These are phyloP conservation scores for Reinhardtius hippoglossoides DNA, from an alignment of 2,113 vertebrate species.

Conservation along the genomic window DNA sequence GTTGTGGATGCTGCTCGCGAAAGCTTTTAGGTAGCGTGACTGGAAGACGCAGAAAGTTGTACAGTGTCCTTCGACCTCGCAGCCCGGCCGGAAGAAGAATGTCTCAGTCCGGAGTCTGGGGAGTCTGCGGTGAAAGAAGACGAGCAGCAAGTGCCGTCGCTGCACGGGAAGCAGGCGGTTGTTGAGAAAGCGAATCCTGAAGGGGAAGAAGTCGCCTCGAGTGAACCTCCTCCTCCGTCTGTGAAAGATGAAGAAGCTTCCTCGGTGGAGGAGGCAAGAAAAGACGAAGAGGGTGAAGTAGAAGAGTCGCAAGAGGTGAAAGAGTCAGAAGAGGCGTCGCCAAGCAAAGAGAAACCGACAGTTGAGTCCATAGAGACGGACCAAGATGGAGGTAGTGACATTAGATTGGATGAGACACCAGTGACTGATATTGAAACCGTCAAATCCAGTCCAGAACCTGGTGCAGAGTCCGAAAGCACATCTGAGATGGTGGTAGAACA, in stretches of 20 bases:
- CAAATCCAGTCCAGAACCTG: constrained; percentile 9
- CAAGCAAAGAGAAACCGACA: neutral
- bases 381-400: constrained; percentile 9
- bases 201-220: constrained; percentile 23
- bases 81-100: constrained; percentile 59
- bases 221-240: constrained; percentile 4
- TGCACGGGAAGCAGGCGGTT: constrained; percentile 1
- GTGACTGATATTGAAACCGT: neutral
- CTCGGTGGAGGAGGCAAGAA: neutral
- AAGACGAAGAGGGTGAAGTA: constrained; percentile 6
- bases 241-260: constrained; percentile 19
- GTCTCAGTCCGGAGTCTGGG: constrained; percentile 20
- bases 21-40: constrained; percentile 57
- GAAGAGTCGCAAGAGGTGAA: neutral
- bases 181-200: constrained; percentile 34
- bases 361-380: neutral
- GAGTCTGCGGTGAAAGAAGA: constrained; percentile 49
- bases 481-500: constrained; percentile 11
- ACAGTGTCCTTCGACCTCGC: constrained; percentile 70
- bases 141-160: neutral
- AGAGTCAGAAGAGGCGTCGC: neutral
- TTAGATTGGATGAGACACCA: constrained; percentile 11
- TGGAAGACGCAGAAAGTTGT: constrained; percentile 40
- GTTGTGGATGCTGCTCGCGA: constrained; percentile 69
- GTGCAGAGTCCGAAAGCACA: constrained; percentile 7